A percentile compares a stretch with the other conserved stretches of the same genome.
These are phyloP conservation scores for Heterohyrax brucei DNA, from an alignment of 2,797 vertebrate genomes.

Conservation along the genomic window DNA sequence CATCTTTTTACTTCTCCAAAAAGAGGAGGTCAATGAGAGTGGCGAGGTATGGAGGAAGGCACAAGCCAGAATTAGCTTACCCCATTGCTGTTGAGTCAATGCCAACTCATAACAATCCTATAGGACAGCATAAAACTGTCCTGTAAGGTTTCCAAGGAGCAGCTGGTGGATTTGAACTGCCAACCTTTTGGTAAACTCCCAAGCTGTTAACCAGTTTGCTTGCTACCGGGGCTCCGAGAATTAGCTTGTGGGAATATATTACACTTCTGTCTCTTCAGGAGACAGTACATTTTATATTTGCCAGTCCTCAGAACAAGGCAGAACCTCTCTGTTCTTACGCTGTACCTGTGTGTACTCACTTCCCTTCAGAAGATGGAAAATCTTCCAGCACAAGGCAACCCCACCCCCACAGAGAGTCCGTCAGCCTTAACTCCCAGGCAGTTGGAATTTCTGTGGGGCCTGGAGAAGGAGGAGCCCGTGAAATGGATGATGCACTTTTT, in stretches of 20 bases:
- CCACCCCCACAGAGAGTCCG: neutral
- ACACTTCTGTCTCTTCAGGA: neutral
- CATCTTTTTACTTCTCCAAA: neutral
- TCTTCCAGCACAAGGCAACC: neutral
- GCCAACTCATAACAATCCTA: too few relatives aligned
- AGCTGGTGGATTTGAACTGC: too few relatives aligned
- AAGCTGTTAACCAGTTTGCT: too few relatives aligned
- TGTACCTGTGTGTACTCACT: neutral
- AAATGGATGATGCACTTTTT: neutral
- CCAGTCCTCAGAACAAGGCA: neutral
- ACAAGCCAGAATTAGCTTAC: neutral
- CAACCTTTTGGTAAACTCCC: too few relatives aligned
- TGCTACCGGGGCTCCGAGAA: neutral
- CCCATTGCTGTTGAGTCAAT: too few relatives aligned
- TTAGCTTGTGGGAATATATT: neutral
- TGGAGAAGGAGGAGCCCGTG: neutral
- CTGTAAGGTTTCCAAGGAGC: too few relatives aligned
- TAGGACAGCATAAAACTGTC: too few relatives aligned
- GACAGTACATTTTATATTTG: neutral
- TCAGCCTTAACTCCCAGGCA: neutral
- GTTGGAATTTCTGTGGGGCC: neutral
- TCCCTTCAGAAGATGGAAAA: neutral
- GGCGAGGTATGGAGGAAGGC: neutral
- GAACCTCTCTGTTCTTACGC: neutral
- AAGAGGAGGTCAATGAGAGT: neutral